Percentiles rank a stretch among this genome's conserved stretches.
phyloP scores from a whole-genome alignment of 2,797 vertebrate genomes.

The Fundulus diaphanus region DNA sequence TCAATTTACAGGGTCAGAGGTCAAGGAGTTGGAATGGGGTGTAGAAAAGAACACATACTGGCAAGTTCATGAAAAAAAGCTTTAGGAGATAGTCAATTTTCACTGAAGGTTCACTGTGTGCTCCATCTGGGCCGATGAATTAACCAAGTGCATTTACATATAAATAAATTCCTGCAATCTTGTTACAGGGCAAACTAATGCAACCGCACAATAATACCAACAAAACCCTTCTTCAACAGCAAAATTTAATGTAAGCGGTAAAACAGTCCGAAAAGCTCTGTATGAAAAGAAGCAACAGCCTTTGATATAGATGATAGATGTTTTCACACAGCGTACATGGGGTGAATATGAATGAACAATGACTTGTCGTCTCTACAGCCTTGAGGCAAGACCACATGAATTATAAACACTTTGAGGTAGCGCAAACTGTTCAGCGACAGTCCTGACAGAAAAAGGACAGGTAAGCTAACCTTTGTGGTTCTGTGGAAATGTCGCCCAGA shows the following conservation, averaged over 20 bases:
- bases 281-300: constrained; percentile 54
- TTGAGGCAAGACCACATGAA: constrained; percentile 43
- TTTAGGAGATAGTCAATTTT: constrained; percentile 33
- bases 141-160: not conserved
- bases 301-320: constrained; percentile 69
- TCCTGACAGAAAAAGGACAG: constrained; percentile 34
- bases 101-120: constrained; percentile 34
- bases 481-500: constrained; percentile 19
- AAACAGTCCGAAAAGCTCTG: constrained; percentile 39
- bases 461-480: constrained; percentile 18
- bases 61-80: too few relatives aligned
- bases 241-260: constrained; percentile 23
- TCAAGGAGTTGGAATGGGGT: not conserved
- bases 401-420: constrained; percentile 30
- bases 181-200: constrained; percentile 26
- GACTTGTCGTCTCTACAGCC: constrained; percentile 56
- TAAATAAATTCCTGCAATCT: constrained; percentile 7
- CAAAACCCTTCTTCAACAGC: constrained; percentile 29
- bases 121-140: not conserved
- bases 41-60: not conserved
- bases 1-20: too few relatives aligned
- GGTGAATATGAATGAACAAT: constrained; percentile 67
- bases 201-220: constrained; percentile 6
- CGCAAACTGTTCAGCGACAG: constrained; percentile 41
- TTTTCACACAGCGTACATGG: constrained; percentile 53